phyloP scores from a whole-genome alignment of 2,113 vertebrate species.

The Triplophysa tibetana region DNA sequence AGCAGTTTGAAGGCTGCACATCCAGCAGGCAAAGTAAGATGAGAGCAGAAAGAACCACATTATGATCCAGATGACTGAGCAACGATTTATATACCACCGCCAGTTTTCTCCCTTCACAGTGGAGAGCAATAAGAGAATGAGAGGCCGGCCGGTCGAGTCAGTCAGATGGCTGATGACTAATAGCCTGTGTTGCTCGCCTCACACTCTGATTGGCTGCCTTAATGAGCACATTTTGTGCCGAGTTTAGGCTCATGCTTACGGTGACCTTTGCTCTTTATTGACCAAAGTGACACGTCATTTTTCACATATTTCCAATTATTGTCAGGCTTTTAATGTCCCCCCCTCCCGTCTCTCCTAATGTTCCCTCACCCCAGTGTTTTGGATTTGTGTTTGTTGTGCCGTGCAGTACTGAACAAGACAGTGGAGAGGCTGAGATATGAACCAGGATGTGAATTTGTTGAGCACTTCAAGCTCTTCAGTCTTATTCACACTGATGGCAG shows the following conservation, averaged over 20 bases:
- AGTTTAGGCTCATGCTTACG: constrained; percentile 85
- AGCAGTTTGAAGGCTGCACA: constrained; percentile 78
- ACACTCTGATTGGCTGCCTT: constrained; percentile 87
- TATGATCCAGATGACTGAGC: constrained; percentile 81
- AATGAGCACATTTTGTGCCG: constrained; percentile 89
- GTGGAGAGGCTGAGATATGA: constrained; percentile 44
- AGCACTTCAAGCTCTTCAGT: not conserved
- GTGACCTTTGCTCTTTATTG: constrained; percentile 96
- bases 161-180: constrained; percentile 86
- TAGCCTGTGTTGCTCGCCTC: constrained; percentile 83
- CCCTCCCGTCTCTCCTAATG: not conserved
- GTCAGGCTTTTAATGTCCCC: constrained; percentile 54
- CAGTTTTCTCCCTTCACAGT: constrained; percentile 55
- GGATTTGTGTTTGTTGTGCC: constrained; percentile 56
- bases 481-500: constrained; percentile 46
- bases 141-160: constrained; percentile 65
- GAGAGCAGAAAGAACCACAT: constrained; percentile 69
- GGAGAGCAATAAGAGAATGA: constrained; percentile 74
- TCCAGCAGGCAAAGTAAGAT: constrained; percentile 74
- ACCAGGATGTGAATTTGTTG: constrained; percentile 2
- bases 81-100: constrained; percentile 77
- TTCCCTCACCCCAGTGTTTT: constrained; percentile 38
- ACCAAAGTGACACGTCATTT: constrained; percentile 98
- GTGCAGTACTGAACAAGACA: constrained; percentile 37
- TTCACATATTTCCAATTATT: constrained; percentile 97